Evolutionary conservation across 2,797 vertebrate genomes (phyloP).

Genomic region (Mus caroli): DNA sequence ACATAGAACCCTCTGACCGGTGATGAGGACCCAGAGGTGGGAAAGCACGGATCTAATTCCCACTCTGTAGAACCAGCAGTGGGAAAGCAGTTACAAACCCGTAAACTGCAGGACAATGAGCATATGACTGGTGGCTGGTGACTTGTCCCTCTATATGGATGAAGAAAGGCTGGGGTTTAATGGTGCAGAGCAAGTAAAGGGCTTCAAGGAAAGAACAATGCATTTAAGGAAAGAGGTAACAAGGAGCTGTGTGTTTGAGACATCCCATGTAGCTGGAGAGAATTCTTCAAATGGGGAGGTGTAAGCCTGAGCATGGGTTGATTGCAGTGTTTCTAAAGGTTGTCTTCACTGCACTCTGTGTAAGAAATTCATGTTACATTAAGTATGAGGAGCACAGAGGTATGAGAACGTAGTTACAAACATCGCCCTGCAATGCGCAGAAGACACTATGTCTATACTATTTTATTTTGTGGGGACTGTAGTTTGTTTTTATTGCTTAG

Average conservation of each 20-base stretch:
- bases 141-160: not conserved
- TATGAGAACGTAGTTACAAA: not conserved
- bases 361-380: not conserved
- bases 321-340: not conserved
- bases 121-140: not conserved
- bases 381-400: not conserved
- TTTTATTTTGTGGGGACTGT: not conserved
- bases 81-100: not conserved
- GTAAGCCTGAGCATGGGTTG: not conserved
- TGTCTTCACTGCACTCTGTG: not conserved
- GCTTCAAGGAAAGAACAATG: not conserved
- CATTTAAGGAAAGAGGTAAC: not conserved
- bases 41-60: not conserved
- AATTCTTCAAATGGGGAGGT: not conserved
- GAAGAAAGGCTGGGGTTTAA: too few relatives aligned
- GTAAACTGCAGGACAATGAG: not conserved
- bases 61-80: not conserved
- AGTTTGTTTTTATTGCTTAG: not conserved
- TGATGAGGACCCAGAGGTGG: not conserved
- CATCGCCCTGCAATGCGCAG: not conserved
- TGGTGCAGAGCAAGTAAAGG: rapidly evolving
- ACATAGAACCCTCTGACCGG: too few relatives aligned
- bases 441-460: not conserved
- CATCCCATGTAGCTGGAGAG: not conserved
- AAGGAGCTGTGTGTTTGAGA: not conserved